phyloP scores from a whole-genome alignment of 2,797 vertebrate species.

The Oryzias sinensis region DNA sequence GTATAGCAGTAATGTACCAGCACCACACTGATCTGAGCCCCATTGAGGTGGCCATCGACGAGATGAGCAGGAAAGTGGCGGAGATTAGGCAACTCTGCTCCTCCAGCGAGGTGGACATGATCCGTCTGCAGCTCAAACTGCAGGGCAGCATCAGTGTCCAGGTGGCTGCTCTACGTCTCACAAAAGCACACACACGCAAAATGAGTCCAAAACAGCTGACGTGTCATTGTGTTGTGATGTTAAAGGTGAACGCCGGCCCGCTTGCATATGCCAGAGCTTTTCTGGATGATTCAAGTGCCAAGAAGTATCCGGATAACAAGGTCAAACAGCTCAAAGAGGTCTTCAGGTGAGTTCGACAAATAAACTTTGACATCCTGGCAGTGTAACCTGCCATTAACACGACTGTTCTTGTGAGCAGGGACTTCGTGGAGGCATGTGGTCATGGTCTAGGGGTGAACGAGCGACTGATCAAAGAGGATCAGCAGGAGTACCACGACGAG shows the following conservation, averaged over 20 bases:
- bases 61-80: conserved; percentile 95
- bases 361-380: neutral
- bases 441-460: conserved; percentile 91
- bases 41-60: conserved; percentile 97
- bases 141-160: conserved; percentile 98
- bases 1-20: conserved; percentile 97
- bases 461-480: conserved; percentile 95
- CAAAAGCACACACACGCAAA: neutral
- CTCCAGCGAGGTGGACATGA: conserved; percentile 94
- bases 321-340: conserved; percentile 96
- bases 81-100: conserved; percentile 92
- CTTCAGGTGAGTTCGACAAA: conserved; percentile 84
- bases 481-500: conserved; percentile 96
- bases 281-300: conserved; percentile 89
- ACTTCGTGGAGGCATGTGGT: conserved; percentile 98
- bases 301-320: conserved; percentile 96
- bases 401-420: conserved; percentile 71
- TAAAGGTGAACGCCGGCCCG: conserved; percentile 93
- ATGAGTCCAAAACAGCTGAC: neutral
- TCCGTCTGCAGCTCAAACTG: conserved; percentile 94
- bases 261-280: conserved; percentile 95
- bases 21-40: conserved; percentile 96
- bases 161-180: conserved; percentile 68
- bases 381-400: conserved; percentile 2
- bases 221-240: neutral